A percentile compares a stretch with the other conserved stretches of the same genome.
Evolutionary conservation across 2,888 invertebrate species (phyloP).

Genomic region (Synergus japonicus): DNA sequence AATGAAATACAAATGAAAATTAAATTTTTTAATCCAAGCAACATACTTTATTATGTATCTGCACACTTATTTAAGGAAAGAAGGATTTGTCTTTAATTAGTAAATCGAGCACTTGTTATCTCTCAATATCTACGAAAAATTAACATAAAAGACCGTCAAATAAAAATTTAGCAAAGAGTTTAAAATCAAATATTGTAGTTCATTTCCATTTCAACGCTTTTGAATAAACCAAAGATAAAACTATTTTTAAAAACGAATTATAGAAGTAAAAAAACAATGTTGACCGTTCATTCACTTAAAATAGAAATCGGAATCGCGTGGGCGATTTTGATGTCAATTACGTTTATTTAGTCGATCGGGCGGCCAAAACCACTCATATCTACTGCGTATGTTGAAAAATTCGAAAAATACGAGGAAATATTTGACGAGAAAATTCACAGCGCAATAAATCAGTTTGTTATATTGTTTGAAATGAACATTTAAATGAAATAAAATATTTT

Average conservation of each 20-base stretch:
- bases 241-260: neutral
- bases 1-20: too few species aligned
- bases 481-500: too few species aligned
- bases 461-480: neutral
- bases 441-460: neutral
- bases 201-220: too few species aligned
- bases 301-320: neutral
- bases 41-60: neutral
- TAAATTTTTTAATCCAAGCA: neutral
- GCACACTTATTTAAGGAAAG: neutral
- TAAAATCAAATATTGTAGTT: too few species aligned
- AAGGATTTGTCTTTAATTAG: neutral
- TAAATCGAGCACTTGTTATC: too few species aligned
- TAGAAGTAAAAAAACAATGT: too few species aligned
- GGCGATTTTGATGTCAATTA: neutral
- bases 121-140: too few species aligned
- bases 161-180: too few species aligned
- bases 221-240: too few species aligned
- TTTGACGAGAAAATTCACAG: neutral
- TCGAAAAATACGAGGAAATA: neutral
- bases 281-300: too few species aligned
- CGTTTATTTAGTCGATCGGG: too few species aligned
- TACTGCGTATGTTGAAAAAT: neutral
- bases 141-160: too few species aligned
- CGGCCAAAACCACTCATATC: neutral